Conservation (phyloP, 2,888 invertebrate genomes). For the Orchesella flavescens region DNA sequence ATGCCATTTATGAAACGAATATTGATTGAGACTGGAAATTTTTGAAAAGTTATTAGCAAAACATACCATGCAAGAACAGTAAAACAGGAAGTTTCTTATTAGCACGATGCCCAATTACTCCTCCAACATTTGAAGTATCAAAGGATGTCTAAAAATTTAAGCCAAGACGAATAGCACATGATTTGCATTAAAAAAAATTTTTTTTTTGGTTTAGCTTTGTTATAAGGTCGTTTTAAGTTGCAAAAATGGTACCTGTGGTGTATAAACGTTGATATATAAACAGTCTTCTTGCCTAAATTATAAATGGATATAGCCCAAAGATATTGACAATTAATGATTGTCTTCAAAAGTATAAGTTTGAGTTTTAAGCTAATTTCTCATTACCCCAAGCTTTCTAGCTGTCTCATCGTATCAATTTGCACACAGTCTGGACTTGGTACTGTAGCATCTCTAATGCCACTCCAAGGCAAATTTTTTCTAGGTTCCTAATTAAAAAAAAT, state of each 20-base stretch:
- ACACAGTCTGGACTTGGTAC: slow-evolving; percentile 65
- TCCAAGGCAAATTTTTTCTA: slow-evolving; percentile 63
- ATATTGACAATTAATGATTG: too few species aligned
- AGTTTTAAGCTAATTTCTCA: neutral
- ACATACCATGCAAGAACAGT: slow-evolving; percentile 65
- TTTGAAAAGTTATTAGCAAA: too few species aligned
- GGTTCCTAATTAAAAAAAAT: slow-evolving; percentile 50
- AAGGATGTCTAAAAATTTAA: neutral
- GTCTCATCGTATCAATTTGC: slow-evolving; percentile 65
- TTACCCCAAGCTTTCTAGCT: slow-evolving; percentile 57
- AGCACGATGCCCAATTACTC: too few species aligned
- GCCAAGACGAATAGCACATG: neutral
- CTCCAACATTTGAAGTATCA: neutral
- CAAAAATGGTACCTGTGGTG: neutral
- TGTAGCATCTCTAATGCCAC: slow-evolving; percentile 64
- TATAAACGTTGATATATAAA: slow-evolving; percentile 65
- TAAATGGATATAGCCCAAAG: too few species aligned
- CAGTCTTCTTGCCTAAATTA: slow-evolving; percentile 70
- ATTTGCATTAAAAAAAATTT: too few species aligned
- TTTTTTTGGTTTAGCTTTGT: neutral
- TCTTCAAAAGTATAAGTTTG: neutral
- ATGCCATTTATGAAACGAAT: too few species aligned
- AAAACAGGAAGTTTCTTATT: slow-evolving; percentile 59
- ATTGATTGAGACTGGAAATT: too few species aligned
- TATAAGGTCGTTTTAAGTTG: too few species aligned